Evolutionary conservation across 1,140 invertebrate species (phyloP).

Genomic region (Pogonus chalceus): DNA sequence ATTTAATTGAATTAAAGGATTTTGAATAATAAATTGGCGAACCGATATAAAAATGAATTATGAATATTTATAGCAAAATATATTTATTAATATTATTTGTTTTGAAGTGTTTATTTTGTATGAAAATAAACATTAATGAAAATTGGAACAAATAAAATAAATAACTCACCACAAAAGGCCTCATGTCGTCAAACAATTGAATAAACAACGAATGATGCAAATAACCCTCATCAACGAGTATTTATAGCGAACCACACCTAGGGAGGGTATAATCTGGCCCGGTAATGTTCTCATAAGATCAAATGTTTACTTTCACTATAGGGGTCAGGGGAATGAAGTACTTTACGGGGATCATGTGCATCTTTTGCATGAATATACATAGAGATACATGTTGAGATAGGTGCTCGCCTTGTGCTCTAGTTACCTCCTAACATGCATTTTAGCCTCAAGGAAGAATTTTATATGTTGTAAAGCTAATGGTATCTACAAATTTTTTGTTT

Average conservation of each 20-base stretch:
- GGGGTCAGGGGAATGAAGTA: background rate
- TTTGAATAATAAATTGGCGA: too few relatives aligned
- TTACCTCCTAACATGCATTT: too few relatives aligned
- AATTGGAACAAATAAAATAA: too few relatives aligned
- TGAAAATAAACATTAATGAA: background rate
- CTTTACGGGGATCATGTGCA: background rate
- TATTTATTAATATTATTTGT: background rate
- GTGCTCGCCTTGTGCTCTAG: too few relatives aligned
- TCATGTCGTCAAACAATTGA: background rate
- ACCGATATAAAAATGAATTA: too few relatives aligned
- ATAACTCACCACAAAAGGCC: constrained; percentile 1
- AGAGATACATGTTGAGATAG: too few relatives aligned
- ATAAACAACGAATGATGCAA: background rate
- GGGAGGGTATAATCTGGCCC: background rate
- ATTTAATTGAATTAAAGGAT: too few relatives aligned
- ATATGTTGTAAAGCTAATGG: too few relatives aligned
- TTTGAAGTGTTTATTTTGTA: background rate
- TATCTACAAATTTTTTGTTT: too few relatives aligned
- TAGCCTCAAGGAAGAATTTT: too few relatives aligned
- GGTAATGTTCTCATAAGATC: background rate
- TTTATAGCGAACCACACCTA: constrained; percentile 4
- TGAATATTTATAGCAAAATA: too few relatives aligned
- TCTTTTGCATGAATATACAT: too few relatives aligned
- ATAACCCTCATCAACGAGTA: background rate
- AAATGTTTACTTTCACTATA: background rate